These are phyloP conservation scores for Temnopleurus reevesii DNA, from an alignment of 53 echinoderm and acorn worm species.

Conservation along the genomic window DNA sequence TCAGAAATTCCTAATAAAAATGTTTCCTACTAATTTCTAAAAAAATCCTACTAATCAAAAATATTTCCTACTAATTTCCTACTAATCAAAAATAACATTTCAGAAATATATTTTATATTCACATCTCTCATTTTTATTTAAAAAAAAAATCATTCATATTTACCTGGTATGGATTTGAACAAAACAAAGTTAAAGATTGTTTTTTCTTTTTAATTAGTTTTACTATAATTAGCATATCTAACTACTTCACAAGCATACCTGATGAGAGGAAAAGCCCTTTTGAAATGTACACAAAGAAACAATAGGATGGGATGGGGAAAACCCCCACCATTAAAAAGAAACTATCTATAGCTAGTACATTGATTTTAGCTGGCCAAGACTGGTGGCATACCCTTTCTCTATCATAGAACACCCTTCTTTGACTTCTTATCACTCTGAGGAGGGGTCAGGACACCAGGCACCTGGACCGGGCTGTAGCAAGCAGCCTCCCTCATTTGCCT, in stretches of 20 bases:
- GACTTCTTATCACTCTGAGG: slow-evolving; percentile 88
- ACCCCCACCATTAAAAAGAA: background rate
- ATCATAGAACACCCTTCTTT: slow-evolving; percentile 56
- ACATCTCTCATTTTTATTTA: no score
- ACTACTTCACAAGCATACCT: background rate
- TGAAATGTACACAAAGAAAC: background rate
- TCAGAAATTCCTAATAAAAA: no score
- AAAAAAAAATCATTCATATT: no score
- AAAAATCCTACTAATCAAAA: no score
- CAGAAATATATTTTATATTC: no score
- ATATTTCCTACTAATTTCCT: no score
- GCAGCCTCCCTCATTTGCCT: slow-evolving; percentile 52
- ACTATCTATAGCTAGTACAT: slow-evolving; percentile 10
- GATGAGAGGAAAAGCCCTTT: slow-evolving; percentile 38
- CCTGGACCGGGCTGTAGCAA: slow-evolving; percentile 81
- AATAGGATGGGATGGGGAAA: background rate
- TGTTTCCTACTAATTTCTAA: no score
- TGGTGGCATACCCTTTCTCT: slow-evolving; percentile 37
- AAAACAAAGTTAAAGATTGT: no score
- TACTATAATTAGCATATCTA: no score
- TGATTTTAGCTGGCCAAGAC: slow-evolving; percentile 50
- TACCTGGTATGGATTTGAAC: no score
- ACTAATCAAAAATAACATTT: no score
- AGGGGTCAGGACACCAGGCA: slow-evolving; percentile 91
- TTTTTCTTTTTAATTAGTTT: no score